phyloP scores from a whole-genome alignment of 2,113 vertebrate genomes.

The Corythornis vintsioides region DNA sequence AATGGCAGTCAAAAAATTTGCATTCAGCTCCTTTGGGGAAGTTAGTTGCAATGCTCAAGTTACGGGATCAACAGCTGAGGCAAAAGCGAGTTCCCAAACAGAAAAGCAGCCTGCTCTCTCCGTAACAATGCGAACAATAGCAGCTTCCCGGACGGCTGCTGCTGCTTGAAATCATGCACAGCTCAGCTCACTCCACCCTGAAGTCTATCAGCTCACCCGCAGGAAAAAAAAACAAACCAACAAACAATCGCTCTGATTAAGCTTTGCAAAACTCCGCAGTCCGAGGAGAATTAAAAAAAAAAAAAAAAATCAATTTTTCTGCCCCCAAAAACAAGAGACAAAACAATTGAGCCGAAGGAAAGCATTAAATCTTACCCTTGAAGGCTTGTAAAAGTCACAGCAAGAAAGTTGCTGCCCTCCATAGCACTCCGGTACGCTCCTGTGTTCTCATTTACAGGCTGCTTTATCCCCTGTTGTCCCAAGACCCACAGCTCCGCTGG shows the following conservation, averaged over 20 bases:
- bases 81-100: background rate
- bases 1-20: background rate
- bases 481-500: background rate
- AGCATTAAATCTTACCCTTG: conserved; percentile 38
- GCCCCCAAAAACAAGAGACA: background rate
- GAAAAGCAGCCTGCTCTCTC: conserved; percentile 2
- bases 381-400: conserved; percentile 41
- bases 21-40: background rate
- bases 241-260: background rate
- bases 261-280: background rate
- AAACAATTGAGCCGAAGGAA: background rate
- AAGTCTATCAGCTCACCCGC: background rate
- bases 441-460: conserved; percentile 41
- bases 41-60: conserved; percentile 4
- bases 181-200: conserved; percentile 29
- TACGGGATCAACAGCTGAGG: background rate
- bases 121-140: conserved; percentile 29
- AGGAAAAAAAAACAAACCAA: background rate
- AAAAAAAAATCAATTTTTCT: background rate
- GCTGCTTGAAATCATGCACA: background rate
- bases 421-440: conserved; percentile 8
- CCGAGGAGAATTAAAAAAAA: background rate
- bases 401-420: conserved; percentile 37
- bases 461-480: conserved; percentile 21
- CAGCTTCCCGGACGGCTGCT: conserved; percentile 4